Conservation (phyloP, 2,888 invertebrate genomes). For the Ochlodes sylvanus region DNA sequence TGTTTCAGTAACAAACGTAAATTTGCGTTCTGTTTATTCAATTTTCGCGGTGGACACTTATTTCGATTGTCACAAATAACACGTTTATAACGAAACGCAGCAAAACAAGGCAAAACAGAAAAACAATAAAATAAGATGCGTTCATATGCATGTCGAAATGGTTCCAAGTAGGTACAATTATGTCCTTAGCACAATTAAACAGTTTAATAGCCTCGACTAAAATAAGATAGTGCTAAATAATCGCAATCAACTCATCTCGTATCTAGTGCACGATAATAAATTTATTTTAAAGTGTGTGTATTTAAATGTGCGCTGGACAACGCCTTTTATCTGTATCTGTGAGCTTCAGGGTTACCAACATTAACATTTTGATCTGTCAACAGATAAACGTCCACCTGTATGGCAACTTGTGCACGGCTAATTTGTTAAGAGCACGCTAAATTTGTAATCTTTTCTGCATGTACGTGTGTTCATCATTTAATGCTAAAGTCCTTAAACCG, state of each 20-base stretch:
- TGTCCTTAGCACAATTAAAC: slow-evolving; percentile 72
- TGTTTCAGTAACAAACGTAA: too few species aligned
- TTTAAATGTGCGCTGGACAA: slow-evolving; percentile 44
- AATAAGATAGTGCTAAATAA: slow-evolving; percentile 71
- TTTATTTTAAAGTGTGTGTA: slow-evolving; percentile 47
- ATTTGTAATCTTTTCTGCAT: slow-evolving; percentile 28
- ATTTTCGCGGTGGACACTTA: neutral
- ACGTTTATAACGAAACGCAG: neutral
- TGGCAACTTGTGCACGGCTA: slow-evolving; percentile 7
- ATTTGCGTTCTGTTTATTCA: neutral
- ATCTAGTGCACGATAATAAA: slow-evolving; percentile 57
- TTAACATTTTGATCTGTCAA: slow-evolving; percentile 38
- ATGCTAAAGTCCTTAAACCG: neutral
- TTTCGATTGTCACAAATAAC: neutral
- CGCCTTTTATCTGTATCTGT: slow-evolving; percentile 47
- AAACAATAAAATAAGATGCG: slow-evolving; percentile 28
- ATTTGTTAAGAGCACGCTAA: slow-evolving; percentile 29
- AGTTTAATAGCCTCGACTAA: slow-evolving; percentile 54
- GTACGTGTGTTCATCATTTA: slow-evolving; percentile 19
- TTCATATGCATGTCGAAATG: slow-evolving; percentile 46
- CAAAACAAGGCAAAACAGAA: neutral
- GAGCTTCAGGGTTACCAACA: slow-evolving; percentile 40
- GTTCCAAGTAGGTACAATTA: slow-evolving; percentile 39
- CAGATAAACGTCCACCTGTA: slow-evolving; percentile 33
- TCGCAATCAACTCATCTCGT: slow-evolving; percentile 60